A percentile compares a stretch with the other conserved stretches of the same genome.
These are phyloP conservation scores for Plebejus melissa DNA, from an alignment of 2,888 invertebrate species.

Conservation along the genomic window DNA sequence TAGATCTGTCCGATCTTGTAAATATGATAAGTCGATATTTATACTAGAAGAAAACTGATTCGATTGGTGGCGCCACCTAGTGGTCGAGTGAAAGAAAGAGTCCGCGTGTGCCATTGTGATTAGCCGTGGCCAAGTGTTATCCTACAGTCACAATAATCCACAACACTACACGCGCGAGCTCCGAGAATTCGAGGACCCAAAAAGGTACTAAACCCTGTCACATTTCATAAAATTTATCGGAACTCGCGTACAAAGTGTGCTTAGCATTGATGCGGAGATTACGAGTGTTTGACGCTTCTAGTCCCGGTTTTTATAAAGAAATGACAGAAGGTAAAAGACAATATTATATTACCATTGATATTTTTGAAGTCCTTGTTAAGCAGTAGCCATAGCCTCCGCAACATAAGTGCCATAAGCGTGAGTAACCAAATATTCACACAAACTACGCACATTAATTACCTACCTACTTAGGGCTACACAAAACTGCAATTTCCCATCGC, in stretches of 20 bases:
- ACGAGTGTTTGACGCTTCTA: not conserved
- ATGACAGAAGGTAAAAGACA: too few relatives aligned
- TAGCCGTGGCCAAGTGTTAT: not conserved
- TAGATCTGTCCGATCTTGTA: too few relatives aligned
- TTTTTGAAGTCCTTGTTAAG: not conserved
- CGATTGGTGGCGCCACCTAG: not conserved
- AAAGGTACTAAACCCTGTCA: not conserved
- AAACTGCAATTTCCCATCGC: too few relatives aligned
- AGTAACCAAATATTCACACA: not conserved
- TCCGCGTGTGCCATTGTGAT: not conserved
- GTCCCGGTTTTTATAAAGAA: not conserved
- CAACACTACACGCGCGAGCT: not conserved
- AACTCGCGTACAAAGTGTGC: too few relatives aligned
- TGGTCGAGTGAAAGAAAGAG: not conserved
- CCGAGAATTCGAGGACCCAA: not conserved
- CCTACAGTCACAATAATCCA: conserved; percentile 3
- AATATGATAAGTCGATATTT: too few relatives aligned
- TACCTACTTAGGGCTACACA: too few relatives aligned
- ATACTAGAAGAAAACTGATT: not conserved
- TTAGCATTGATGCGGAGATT: not conserved
- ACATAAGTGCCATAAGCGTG: not conserved
- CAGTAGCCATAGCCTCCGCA: not conserved
- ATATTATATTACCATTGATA: too few relatives aligned
- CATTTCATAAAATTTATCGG: too few relatives aligned
- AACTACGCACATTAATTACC: not conserved